Conservation (phyloP, 1,140 invertebrate genomes). For the Paralvinella palmiformis region DNA sequence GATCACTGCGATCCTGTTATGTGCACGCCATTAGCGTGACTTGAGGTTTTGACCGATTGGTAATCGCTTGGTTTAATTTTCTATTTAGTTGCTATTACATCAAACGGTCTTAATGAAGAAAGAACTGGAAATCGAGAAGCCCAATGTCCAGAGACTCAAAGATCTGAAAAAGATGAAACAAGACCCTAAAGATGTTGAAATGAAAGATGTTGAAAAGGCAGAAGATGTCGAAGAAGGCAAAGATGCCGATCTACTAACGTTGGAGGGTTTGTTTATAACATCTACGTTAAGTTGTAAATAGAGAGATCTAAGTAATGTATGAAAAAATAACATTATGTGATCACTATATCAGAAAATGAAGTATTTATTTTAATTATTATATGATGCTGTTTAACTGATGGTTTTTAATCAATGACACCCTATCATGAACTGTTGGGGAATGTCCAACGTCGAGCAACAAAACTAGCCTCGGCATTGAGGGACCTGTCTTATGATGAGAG, state of each 20-base stretch:
- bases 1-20: not conserved
- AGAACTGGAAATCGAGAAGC: slow-evolving; percentile 10
- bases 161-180: slow-evolving; percentile 5
- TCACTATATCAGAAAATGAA: no score
- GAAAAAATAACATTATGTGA: no score
- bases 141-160: slow-evolving; percentile 1
- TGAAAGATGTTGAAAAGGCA: slow-evolving; percentile 8
- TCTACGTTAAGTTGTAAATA: no score
- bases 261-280: not conserved
- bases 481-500: no score
- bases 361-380: no score
- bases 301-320: no score
- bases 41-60: slow-evolving; percentile 6
- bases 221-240: slow-evolving; percentile 1
- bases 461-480: no score
- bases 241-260: slow-evolving; percentile 9
- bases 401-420: no score
- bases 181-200: slow-evolving; percentile 8
- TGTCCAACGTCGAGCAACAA: no score
- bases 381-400: no score
- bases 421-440: no score
- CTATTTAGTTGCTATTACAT: not conserved
- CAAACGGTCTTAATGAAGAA: slow-evolving; percentile 9
- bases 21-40: slow-evolving; percentile 5
- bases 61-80: not conserved